Conservation (phyloP, 2,797 vertebrate genomes). For the Heterohyrax brucei region DNA sequence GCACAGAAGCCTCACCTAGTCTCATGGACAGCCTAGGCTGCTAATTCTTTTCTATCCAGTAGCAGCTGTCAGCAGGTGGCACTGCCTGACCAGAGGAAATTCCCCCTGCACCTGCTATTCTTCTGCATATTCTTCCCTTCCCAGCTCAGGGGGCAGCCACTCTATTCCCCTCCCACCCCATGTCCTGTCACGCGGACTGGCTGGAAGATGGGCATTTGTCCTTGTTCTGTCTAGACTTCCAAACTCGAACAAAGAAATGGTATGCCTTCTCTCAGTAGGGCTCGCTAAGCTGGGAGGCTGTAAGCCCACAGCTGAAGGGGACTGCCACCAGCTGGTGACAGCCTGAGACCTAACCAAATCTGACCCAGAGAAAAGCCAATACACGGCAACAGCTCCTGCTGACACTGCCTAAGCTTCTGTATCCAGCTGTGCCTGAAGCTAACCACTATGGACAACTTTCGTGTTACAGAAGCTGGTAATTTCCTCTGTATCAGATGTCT, state of each 20-base stretch:
- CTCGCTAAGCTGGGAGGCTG: neutral
- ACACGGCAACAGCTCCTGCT: neutral
- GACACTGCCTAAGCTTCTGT: neutral
- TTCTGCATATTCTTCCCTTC: neutral
- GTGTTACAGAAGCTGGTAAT: neutral
- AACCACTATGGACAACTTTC: neutral
- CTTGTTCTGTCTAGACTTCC: neutral
- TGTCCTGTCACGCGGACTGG: accelerated
- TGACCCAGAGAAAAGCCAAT: neutral
- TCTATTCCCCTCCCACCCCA: no score
- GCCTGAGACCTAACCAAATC: neutral
- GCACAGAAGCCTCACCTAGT: accelerated
- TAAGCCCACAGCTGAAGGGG: neutral
- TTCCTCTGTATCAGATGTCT: neutral
- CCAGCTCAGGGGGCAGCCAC: neutral
- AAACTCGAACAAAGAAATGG: neutral
- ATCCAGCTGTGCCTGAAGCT: neutral
- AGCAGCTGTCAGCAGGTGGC: accelerated
- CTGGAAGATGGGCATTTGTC: neutral
- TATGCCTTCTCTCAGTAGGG: neutral
- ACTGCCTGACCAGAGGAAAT: neutral
- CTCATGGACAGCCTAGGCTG: accelerated
- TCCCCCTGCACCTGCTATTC: neutral
- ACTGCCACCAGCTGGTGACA: neutral
- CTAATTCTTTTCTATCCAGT: neutral